These are phyloP conservation scores for Porites rus DNA, from an alignment of 92 coral and sea anemone genomes.

Conservation along the genomic window DNA sequence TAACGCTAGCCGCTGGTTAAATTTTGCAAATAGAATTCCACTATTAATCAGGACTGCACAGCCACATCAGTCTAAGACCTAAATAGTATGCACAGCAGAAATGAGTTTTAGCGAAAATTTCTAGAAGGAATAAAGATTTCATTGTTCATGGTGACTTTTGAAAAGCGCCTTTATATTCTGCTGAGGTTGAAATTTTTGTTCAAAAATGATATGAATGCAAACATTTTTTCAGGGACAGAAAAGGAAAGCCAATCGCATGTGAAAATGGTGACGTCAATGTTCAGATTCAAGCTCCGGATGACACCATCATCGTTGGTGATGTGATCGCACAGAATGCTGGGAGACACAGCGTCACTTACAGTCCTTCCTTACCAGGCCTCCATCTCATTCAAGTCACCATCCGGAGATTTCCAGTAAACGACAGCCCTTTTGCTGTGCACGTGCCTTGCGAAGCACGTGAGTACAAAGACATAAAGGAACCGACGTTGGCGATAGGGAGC, in stretches of 20 bases:
- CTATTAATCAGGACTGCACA: too few relatives aligned
- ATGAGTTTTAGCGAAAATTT: too few relatives aligned
- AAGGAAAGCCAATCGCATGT: conserved; percentile 63
- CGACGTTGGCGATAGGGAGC: conserved; percentile 53
- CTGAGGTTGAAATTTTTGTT: too few relatives aligned
- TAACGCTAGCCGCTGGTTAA: too few relatives aligned
- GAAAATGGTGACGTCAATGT: conserved; percentile 39
- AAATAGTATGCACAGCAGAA: too few relatives aligned
- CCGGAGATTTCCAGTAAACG: conserved; percentile 57
- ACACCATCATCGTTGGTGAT: conserved; percentile 5
- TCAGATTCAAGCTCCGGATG: conserved; percentile 52
- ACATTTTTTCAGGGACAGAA: conserved; percentile 52
- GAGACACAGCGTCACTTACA: conserved; percentile 50
- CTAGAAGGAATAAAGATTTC: too few relatives aligned
- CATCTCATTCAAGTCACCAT: conserved; percentile 61
- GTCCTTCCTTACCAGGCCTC: conserved; percentile 52
- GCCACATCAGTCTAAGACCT: too few relatives aligned
- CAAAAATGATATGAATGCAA: neutral
- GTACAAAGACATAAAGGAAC: conserved; percentile 47
- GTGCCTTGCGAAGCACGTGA: conserved; percentile 49
- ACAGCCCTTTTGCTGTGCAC: conserved; percentile 57
- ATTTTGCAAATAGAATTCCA: too few relatives aligned
- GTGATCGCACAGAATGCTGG: conserved; percentile 53
- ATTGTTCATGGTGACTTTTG: too few relatives aligned
- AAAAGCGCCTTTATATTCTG: too few relatives aligned